Evolutionary conservation across 2,113 vertebrate genomes (phyloP).

Genomic region (Chionis minor): DNA sequence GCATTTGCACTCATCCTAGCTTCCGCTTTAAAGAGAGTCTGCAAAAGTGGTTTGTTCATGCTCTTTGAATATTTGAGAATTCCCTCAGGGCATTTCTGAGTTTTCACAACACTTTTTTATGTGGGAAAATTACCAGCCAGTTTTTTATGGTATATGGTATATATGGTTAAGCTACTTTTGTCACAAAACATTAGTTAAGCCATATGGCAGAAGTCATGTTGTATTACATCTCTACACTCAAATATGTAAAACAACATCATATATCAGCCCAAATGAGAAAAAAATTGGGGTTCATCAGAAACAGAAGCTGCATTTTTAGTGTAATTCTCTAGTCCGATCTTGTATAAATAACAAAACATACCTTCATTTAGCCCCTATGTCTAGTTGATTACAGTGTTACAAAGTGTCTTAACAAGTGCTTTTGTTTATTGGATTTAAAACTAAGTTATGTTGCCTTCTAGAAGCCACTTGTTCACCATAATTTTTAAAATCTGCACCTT

Average conservation of each 20-base stretch:
- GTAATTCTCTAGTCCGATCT: not conserved
- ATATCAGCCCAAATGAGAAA: not conserved
- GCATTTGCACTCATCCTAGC: not conserved
- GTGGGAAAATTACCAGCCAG: not conserved
- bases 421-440: not conserved
- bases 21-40: not conserved
- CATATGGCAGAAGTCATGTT: not conserved
- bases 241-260: not conserved
- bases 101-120: not conserved
- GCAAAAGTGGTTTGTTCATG: not conserved
- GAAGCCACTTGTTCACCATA: not conserved
- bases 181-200: not conserved
- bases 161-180: not conserved
- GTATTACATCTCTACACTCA: not conserved
- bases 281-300: not conserved
- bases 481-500: not conserved
- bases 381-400: not conserved
- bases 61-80: not conserved
- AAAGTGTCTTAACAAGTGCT: not conserved
- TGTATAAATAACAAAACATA: not conserved
- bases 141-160: not conserved
- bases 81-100: not conserved
- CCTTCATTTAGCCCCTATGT: not conserved
- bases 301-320: not conserved
- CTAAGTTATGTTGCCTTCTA: not conserved